A percentile compares a stretch with the other conserved stretches of the same genome.
Evolutionary conservation across 2,888 invertebrate genomes (phyloP).

Genomic region (Chesias legatella): DNA sequence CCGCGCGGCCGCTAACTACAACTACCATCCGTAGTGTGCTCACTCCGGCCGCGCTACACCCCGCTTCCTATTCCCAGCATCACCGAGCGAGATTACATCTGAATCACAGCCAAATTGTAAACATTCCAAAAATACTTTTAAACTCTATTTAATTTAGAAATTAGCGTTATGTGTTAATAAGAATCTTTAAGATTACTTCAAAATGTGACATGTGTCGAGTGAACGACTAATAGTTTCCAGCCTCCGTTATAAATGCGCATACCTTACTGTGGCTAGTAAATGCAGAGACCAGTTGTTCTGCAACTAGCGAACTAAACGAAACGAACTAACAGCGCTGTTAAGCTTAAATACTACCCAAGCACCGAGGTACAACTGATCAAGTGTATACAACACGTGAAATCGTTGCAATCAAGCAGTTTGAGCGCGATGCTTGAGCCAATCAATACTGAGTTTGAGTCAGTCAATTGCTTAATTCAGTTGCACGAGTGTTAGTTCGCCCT

Average conservation of each 20-base stretch:
- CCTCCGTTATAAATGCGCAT: constrained; percentile 28
- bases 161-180: not conserved
- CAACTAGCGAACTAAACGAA: not conserved
- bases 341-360: constrained; percentile 51
- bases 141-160: constrained; percentile 18
- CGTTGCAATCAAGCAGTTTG: too few relatives aligned
- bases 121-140: constrained; percentile 52
- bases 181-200: too few relatives aligned
- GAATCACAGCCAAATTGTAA: constrained; percentile 67
- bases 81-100: constrained; percentile 46
- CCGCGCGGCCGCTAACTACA: too few relatives aligned
- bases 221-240: constrained; percentile 8
- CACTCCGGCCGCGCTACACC: constrained; percentile 19
- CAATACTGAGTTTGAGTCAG: too few relatives aligned
- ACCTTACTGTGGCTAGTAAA: constrained; percentile 33
- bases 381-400: too few relatives aligned
- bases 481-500: too few relatives aligned
- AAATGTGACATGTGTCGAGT: too few relatives aligned
- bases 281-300: constrained; percentile 44
- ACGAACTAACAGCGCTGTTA: not conserved
- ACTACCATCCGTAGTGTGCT: too few relatives aligned
- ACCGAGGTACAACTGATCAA: constrained; percentile 48
- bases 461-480: too few relatives aligned
- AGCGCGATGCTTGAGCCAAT: too few relatives aligned
- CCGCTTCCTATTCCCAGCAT: constrained; percentile 25